Evolutionary conservation across 2,113 vertebrate genomes (phyloP).

Genomic region (Octodon degus): DNA sequence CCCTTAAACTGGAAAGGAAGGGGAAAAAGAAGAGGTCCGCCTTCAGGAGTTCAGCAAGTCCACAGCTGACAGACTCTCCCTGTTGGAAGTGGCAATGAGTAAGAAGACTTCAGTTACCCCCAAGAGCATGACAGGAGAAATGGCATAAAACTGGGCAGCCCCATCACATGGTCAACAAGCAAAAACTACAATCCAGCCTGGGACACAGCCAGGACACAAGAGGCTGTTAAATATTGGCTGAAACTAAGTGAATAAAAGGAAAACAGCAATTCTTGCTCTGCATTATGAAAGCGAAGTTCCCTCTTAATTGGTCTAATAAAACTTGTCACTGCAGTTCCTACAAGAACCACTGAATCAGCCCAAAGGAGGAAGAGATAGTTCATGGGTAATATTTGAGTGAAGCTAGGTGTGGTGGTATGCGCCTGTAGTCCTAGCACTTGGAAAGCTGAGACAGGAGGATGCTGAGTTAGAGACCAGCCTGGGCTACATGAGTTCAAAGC

Average conservation of each 20-base stretch:
- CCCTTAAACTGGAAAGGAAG: not conserved
- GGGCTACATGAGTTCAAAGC: not conserved
- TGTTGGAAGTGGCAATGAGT: not conserved
- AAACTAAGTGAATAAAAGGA: not conserved
- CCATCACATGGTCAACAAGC: not conserved
- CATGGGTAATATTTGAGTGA: not conserved
- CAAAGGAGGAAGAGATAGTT: not conserved
- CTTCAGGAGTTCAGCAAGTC: not conserved
- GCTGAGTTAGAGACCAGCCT: not conserved
- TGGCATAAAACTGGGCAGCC: rapidly evolving
- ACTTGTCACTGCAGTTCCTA: not conserved
- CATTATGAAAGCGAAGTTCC: not conserved
- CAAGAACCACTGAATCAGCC: not conserved
- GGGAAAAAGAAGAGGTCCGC: not conserved
- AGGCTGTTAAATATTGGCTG: not conserved
- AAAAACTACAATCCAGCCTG: rapidly evolving
- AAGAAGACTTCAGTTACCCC: not conserved
- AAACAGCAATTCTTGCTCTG: not conserved
- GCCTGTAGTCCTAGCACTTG: not conserved
- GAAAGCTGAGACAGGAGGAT: not conserved
- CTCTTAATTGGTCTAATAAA: not conserved
- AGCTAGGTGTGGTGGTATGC: not conserved
- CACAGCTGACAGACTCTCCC: not conserved
- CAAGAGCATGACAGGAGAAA: too few relatives aligned
- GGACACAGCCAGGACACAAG: not conserved